Conservation (phyloP, 2,888 invertebrate species). For the Punctoribates punctum region DNA sequence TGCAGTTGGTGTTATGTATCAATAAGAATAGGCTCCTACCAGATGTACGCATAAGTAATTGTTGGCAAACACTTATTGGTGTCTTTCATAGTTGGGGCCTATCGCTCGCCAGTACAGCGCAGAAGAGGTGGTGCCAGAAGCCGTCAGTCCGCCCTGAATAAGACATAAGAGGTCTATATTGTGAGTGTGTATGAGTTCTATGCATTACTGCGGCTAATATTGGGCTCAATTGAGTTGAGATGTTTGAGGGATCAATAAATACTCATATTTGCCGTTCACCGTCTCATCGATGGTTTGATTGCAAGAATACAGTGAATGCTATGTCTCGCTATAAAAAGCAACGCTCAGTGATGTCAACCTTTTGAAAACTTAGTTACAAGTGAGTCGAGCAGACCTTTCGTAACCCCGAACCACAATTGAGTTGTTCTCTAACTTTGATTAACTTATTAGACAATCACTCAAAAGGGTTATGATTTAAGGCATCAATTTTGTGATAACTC, state of each 20-base stretch:
- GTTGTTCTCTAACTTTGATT: slow-evolving; percentile 26
- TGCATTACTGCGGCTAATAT: slow-evolving; percentile 35
- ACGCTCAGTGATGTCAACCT: slow-evolving; percentile 23
- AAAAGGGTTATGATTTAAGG: slow-evolving; percentile 4
- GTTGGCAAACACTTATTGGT: slow-evolving; percentile 18
- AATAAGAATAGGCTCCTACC: slow-evolving; percentile 15
- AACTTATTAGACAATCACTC: slow-evolving; percentile 33
- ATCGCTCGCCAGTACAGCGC: background rate
- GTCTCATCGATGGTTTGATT: slow-evolving; percentile 22
- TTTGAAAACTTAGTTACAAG: slow-evolving; percentile 35
- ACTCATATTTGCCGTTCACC: slow-evolving; percentile 28
- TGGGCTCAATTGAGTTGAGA: slow-evolving; percentile 32
- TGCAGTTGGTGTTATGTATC: background rate
- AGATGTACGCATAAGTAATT: slow-evolving; percentile 35
- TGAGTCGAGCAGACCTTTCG: slow-evolving; percentile 31
- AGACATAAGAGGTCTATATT: slow-evolving; percentile 38
- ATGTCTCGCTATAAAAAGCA: slow-evolving; percentile 20
- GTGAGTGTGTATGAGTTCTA: background rate
- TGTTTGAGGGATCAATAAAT: slow-evolving; percentile 13
- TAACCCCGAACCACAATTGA: slow-evolving; percentile 32
- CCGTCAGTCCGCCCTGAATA: slow-evolving; percentile 36
- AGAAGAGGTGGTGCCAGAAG: slow-evolving; percentile 9
- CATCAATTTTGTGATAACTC: background rate
- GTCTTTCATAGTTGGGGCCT: background rate
- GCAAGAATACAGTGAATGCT: background rate